phyloP scores from a whole-genome alignment of 2,113 vertebrate species.

The Paracanthobrama guichenoti region DNA sequence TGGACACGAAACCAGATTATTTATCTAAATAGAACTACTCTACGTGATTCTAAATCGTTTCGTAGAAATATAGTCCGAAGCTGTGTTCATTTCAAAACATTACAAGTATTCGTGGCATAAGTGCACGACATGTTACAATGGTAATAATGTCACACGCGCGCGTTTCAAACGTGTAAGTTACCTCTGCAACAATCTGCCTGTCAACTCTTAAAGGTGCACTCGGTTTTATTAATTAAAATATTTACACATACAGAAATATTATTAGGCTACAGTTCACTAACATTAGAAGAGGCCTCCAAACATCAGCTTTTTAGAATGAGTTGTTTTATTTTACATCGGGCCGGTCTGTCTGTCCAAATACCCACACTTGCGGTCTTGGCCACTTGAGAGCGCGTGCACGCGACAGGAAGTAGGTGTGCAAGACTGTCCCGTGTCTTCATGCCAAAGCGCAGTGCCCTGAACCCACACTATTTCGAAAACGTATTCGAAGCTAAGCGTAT shows the following conservation, averaged over 20 bases:
- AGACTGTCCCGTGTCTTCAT: too few species aligned
- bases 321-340: neutral
- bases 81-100: neutral
- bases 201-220: neutral
- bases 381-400: too few species aligned
- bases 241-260: neutral
- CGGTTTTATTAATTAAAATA: neutral
- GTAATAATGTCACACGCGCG: constrained; percentile 1
- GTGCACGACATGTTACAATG: neutral
- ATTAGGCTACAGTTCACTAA: neutral
- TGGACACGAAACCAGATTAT: neutral
- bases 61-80: neutral
- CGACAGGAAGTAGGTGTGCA: too few species aligned
- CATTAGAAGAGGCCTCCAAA: neutral
- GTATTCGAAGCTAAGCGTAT: too few species aligned
- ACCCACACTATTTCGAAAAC: too few species aligned
- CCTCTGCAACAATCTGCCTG: neutral
- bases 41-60: neutral
- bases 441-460: too few species aligned
- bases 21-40: neutral
- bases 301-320: neutral
- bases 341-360: too few species aligned
- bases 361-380: too few species aligned
- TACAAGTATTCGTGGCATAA: neutral
- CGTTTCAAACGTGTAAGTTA: neutral